A percentile compares a stretch with the other conserved stretches of the same genome.
These are phyloP conservation scores for Zhuqinia jingwanae DNA, from an alignment of 2,888 invertebrate species.

Conservation along the genomic window DNA sequence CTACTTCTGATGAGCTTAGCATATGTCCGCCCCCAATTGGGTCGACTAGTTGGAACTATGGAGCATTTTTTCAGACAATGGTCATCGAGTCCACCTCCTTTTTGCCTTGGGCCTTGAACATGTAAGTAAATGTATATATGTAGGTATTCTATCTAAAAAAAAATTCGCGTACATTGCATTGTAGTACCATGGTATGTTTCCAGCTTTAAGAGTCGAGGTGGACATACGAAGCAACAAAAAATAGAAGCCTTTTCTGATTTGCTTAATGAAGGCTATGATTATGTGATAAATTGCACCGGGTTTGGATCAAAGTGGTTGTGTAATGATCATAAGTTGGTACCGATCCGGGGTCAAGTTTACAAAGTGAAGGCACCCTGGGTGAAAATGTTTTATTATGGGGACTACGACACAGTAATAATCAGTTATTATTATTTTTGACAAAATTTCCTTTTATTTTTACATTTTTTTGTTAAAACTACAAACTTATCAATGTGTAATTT, in stretches of 20 bases:
- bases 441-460: neutral
- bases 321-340: constrained; percentile 87
- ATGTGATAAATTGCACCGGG: constrained; percentile 93
- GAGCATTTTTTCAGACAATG: constrained; percentile 90
- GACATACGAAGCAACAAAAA: constrained; percentile 84
- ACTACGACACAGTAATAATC: constrained; percentile 87
- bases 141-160: too few species aligned
- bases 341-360: constrained; percentile 91
- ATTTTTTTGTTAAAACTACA: too few species aligned
- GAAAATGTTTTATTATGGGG: constrained; percentile 92
- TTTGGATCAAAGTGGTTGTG: constrained; percentile 90
- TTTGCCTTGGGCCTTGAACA: constrained; percentile 89
- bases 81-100: constrained; percentile 88
- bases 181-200: too few species aligned
- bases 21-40: constrained; percentile 85
- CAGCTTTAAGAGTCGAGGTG: constrained; percentile 85
- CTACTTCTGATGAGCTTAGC: constrained; percentile 87
- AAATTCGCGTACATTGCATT: too few species aligned
- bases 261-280: constrained; percentile 84
- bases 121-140: constrained; percentile 82
- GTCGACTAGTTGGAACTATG: constrained; percentile 86
- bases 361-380: constrained; percentile 94
- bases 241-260: constrained; percentile 84
- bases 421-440: neutral
- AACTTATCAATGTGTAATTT: too few species aligned